Evolutionary conservation across 2,797 vertebrate genomes (phyloP), one percentile per base, ranked within the genome.

Genomic region (Cheracebus regulus): DNA sequence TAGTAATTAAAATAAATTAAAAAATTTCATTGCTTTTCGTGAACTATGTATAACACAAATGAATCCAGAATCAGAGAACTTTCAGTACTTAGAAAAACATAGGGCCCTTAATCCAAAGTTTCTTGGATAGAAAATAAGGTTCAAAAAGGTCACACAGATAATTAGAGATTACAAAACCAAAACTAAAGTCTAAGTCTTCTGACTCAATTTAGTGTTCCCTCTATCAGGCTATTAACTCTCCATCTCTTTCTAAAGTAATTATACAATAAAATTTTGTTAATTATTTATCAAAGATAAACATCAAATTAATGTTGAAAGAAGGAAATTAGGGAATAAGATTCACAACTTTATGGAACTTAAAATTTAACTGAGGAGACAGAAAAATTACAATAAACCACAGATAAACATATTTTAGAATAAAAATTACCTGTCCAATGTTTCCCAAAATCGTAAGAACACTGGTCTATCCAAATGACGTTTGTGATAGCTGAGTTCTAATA

Each of bases 401-500:
- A 14, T 24, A 26, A 76, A 26, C 41, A n/a, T 44, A 67, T 88
- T 67, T 92, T 78, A 92, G 36, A 76, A 64, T 81, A 5, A 80
- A 30, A 93, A 88, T 98, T 98, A 99, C 99, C 99, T 99, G 99
- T 99, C 99, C 93, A 99, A 98, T 6, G 99, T 99, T 98, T 99
- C 99, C 99, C 99, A 99, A 98, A 99, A 99, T 97, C 99, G 99
- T 73, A 99, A 98, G 97, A 99, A 99, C 81, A 99, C 99, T 4
- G 99, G 99, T 92, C 99, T 99, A 98, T 99, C 99, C 98, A 99
- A 98, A 97, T 99, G 99, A 61, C 99, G 99, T 97, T 99, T 99
- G 98, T 99, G 99, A 98, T 99, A 99, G 98, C 99, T 99, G 88
- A 99, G 98, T 97, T 99, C 99, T 99, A 99, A 98, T 93, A 99